Conservation (phyloP, 2,888 invertebrate genomes). For the Chrysolina haemoptera region DNA sequence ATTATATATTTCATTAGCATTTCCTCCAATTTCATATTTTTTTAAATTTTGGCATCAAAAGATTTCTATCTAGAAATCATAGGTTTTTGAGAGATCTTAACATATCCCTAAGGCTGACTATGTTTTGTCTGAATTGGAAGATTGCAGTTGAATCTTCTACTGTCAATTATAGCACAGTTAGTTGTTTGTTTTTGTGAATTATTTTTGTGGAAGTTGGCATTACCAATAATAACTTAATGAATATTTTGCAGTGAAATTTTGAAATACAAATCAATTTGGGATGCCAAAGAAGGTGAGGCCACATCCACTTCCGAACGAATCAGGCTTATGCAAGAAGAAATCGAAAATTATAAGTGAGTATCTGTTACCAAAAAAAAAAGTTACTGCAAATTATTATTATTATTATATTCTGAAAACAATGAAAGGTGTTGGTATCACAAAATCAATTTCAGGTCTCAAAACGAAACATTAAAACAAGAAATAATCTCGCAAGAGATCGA, state of each 20-base stretch:
- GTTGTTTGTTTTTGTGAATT: no score
- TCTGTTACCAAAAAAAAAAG: neutral
- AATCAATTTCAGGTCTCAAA: constrained; percentile 69
- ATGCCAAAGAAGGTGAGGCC: constrained; percentile 87
- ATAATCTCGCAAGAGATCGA: constrained; percentile 88
- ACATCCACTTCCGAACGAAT: constrained; percentile 85
- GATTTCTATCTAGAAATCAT: no score
- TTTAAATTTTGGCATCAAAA: no score
- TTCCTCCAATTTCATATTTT: no score
- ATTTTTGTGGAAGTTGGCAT: no score
- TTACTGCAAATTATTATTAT: no score
- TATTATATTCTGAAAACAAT: neutral
- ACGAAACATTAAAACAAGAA: constrained; percentile 82
- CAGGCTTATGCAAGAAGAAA: constrained; percentile 83
- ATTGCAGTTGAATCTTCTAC: no score
- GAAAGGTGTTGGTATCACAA: neutral
- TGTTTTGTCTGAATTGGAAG: no score
- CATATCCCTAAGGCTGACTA: no score
- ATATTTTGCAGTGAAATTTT: constrained; percentile 78
- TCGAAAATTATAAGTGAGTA: constrained; percentile 83
- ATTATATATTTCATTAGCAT: no score
- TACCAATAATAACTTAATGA: neutral
- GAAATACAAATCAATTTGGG: constrained; percentile 83
- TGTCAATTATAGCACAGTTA: no score
- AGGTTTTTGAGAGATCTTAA: no score